These are phyloP conservation scores for Balaeniceps rex DNA, from an alignment of 2,113 vertebrate species.

Conservation along the genomic window DNA sequence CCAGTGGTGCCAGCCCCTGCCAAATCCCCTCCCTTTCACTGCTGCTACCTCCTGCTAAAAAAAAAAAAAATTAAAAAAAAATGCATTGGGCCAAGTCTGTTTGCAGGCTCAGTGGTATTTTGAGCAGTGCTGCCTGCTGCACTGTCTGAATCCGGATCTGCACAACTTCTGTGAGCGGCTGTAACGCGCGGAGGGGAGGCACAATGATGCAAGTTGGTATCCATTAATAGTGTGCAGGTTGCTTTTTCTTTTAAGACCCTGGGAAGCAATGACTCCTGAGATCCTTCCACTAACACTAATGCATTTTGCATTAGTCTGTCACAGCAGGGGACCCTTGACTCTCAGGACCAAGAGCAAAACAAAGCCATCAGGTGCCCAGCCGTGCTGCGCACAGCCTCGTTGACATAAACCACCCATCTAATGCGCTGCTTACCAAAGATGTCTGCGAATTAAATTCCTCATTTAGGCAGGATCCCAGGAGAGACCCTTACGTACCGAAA, in stretches of 20 bases:
- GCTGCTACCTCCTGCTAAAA: neutral
- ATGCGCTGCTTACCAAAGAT: neutral
- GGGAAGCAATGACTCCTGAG: neutral
- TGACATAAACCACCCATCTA: neutral
- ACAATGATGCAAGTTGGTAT: fast-evolving
- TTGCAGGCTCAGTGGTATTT: neutral
- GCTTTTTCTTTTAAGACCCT: neutral
- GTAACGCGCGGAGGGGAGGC: fast-evolving
- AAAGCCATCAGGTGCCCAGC: neutral
- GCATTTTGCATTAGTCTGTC: neutral
- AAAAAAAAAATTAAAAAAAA: neutral
- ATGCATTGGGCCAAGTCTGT: neutral
- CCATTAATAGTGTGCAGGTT: neutral
- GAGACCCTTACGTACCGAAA: neutral
- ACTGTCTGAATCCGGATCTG: neutral
- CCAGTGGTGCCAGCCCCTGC: neutral
- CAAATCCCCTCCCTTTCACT: neutral
- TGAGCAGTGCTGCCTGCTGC: neutral
- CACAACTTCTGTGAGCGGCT: neutral
- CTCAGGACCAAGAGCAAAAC: neutral
- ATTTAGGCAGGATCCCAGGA: neutral
- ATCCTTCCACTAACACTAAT: neutral
- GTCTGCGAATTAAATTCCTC: neutral
- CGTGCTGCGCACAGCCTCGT: fast-evolving
- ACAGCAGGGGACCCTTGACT: neutral